Evolutionary conservation across 2,113 vertebrate genomes (phyloP).

Genomic region (Tretioscincus oriximinensis): DNA sequence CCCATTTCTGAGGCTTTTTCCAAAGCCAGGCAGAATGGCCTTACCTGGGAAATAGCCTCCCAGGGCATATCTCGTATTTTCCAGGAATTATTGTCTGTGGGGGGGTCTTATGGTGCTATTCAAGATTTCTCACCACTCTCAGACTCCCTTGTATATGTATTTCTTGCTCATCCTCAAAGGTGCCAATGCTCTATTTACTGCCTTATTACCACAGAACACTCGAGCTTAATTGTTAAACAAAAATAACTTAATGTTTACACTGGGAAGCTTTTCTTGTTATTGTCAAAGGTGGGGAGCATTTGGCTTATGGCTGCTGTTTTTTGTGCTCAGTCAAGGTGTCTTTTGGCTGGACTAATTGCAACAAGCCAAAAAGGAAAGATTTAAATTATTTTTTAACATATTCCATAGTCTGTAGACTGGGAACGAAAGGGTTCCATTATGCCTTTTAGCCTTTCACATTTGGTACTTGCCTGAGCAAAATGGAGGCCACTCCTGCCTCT

Average conservation of each 20-base stretch:
- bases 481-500: not conserved
- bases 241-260: slow-evolving; percentile 67
- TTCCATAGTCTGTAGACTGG: not conserved
- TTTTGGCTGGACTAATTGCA: not conserved
- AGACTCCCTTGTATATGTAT: not conserved
- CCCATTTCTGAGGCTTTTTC: too few species aligned
- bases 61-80: too few species aligned
- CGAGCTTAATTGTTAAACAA: slow-evolving; percentile 49
- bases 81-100: too few species aligned
- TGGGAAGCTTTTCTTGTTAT: slow-evolving; percentile 39
- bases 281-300: slow-evolving; percentile 7
- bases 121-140: not conserved
- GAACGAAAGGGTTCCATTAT: not conserved
- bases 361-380: not conserved
- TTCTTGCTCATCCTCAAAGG: not conserved
- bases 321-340: not conserved
- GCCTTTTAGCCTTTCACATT: not conserved
- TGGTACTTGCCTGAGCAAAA: not conserved
- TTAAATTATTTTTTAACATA: slow-evolving; percentile 20
- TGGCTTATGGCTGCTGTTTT: not conserved
- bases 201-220: slow-evolving; percentile 69
- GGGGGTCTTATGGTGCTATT: slow-evolving; percentile 11
- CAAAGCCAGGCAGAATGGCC: too few species aligned
- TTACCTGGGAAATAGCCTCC: too few species aligned
- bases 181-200: slow-evolving; percentile 61